Percentiles rank a stretch among this genome's conserved stretches.
Conservation (phyloP, 2,888 invertebrate species). For the Synanthedon formicaeformis region DNA sequence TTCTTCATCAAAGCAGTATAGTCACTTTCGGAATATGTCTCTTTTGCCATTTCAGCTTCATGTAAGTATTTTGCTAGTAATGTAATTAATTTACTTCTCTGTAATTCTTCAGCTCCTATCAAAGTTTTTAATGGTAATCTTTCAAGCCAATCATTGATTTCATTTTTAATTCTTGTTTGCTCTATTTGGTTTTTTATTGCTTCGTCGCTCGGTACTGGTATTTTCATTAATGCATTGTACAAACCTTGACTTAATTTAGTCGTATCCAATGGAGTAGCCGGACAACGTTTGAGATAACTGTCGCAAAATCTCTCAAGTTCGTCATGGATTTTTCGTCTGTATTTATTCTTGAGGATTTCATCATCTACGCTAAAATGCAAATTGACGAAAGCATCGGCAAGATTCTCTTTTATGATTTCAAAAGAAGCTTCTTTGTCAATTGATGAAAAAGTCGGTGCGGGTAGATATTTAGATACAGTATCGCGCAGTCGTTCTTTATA, state of each 20-base stretch:
- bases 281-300: conserved; percentile 25
- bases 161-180: conserved; percentile 26
- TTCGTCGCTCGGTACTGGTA: conserved; percentile 26
- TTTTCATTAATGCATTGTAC: conserved; percentile 24
- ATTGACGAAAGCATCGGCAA: conserved; percentile 41
- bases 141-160: conserved; percentile 28
- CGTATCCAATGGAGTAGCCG: conserved; percentile 18
- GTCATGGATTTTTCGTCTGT: conserved; percentile 24
- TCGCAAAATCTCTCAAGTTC: conserved; percentile 31
- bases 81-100: conserved; percentile 23
- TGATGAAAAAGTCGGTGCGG: conserved; percentile 13
- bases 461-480: conserved; percentile 25
- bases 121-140: conserved; percentile 21
- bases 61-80: conserved; percentile 26
- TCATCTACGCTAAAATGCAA: conserved; percentile 24
- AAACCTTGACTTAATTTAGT: conserved; percentile 25
- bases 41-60: conserved; percentile 26
- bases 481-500: conserved; percentile 34
- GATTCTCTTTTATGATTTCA: conserved; percentile 32
- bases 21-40: conserved; percentile 8
- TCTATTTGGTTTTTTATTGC: conserved; percentile 26
- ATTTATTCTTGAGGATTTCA: conserved; percentile 16
- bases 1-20: conserved; percentile 14
- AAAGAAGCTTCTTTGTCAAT: conserved; percentile 25
- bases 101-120: conserved; percentile 13